Evolutionary conservation across 2,113 vertebrate genomes (phyloP), one percentile per base, ranked within the genome.

Genomic region (Neoarius graeffei): DNA sequence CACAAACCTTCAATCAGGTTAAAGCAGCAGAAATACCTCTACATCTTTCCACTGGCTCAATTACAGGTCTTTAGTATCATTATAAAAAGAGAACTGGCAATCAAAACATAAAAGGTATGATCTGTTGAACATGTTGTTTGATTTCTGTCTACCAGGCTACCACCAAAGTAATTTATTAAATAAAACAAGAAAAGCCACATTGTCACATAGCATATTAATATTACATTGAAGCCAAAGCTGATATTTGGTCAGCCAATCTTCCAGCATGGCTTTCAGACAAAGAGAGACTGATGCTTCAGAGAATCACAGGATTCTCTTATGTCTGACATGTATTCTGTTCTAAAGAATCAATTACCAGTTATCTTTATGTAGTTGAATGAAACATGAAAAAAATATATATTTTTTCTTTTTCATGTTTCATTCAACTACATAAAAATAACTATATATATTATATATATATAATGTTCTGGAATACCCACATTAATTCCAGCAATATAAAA

Each of bases 121-220:
- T 89, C 87, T 73, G 89, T 87, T 82, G 60, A 56, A 85, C 76
- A 69, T 59, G 77, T 69, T 85, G 69, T 88, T 85, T 84, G 85
- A 80, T 85, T 87, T 86, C 82, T 85, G n/a, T 73, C 79, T 77
- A 84, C 73, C 48, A 82, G 62, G 87, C 86, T 83, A 62, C 86
- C 25, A 87, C 59, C 54, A 82, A 90, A 90, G 59, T 85, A 91
- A 35, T 88, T 89, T 88, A 84, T 91, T 92, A 87, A 91, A 89
- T 66, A 30, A 73, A 81, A 71, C 76, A 86, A 87, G 86, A 71
- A 85, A 88, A 86, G 84, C 82, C 69, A 84, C 87, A 14, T 56
- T 25, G 84, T 57, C 62, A 89, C 73, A 77, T 62, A 54, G 82
- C 14, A 66, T 85, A 86, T 85, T 86, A 84, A 88, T 87, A 73